Conservation (phyloP, 2,113 vertebrate genomes). For the western clawed frog (Xenopus tropicalis) region UCB_Xtro_10.0 CM004445.2:27545501-27546000, state of each 20-base stretch:
- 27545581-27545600: conserved; percentile 68
- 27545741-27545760: conserved; percentile 21
- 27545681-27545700: conserved; percentile 80
- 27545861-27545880: conserved; percentile 47
- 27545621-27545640: conserved; percentile 78
- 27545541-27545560: conserved; percentile 71
- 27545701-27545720: conserved; percentile 72
- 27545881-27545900: conserved; percentile 55
- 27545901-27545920: conserved; percentile 58
- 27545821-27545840: conserved; percentile 39
- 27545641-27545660: conserved; percentile 62
- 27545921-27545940: conserved; percentile 61
- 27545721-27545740: conserved; percentile 50
- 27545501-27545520: conserved; percentile 81
- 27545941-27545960: conserved; percentile 56
- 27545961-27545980: conserved; percentile 58
- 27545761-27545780: conserved; percentile 27
- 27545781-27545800: conserved; percentile 26
- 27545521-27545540: conserved; percentile 64
- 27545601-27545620: conserved; percentile 73
- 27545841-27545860: conserved; percentile 41
- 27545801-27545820: conserved; percentile 22
- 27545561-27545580: conserved; percentile 74
- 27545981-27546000: conserved; percentile 54
- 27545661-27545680: conserved; percentile 60